Conservation (phyloP, 2,797 vertebrate species). For the Sphenopsis melanotis region DNA sequence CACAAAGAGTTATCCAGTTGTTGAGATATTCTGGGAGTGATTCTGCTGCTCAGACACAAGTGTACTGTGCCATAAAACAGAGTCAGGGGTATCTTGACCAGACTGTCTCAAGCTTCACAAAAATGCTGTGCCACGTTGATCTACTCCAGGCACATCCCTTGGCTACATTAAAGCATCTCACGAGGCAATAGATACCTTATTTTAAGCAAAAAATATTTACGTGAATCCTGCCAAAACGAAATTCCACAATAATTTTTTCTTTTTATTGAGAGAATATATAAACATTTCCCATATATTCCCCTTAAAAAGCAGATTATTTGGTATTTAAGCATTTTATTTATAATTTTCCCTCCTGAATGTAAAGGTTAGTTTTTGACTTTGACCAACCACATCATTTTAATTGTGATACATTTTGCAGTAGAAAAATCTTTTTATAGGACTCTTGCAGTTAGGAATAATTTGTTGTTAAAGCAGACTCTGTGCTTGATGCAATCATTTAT, state of each 20-base stretch:
- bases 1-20: background rate
- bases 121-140: accelerated
- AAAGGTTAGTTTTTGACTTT: background rate
- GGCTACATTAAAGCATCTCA: background rate
- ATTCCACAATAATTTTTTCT: no score
- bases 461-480: background rate
- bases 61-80: background rate
- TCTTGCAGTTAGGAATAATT: background rate
- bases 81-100: accelerated
- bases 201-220: background rate
- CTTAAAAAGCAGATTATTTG: background rate
- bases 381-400: background rate
- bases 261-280: background rate
- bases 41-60: background rate
- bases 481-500: background rate
- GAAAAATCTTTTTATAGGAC: background rate
- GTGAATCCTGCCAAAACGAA: background rate
- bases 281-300: background rate
- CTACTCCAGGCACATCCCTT: background rate
- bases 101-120: background rate
- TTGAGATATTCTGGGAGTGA: background rate
- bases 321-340: background rate
- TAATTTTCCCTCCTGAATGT: background rate
- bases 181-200: background rate
- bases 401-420: background rate